Evolutionary conservation across 2,797 vertebrate genomes (phyloP), one percentile per base, ranked within the genome.

Genomic region (Graptemys geographica): DNA sequence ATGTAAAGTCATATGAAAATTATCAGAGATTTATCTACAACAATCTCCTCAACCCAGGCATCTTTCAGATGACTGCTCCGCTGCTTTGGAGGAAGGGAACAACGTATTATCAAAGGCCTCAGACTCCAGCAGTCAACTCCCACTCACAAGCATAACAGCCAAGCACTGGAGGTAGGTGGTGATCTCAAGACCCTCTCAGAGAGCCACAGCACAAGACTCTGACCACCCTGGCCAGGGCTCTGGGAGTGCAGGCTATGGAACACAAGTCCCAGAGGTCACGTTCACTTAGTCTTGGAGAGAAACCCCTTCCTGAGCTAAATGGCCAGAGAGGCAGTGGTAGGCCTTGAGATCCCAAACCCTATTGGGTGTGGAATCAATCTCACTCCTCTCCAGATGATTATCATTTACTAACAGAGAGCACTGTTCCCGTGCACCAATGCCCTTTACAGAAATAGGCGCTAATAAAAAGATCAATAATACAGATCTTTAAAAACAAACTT

Each of bases 361-460:
- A 41, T 3, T 18, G 18, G 4, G 82, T 19, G 12, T 0, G 0
- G 74, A 31, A 80, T 0, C 0, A 28, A 10, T 47, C 51, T 51
- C 85, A 5, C 4, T 37, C 37, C 27, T 19, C 52, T 31, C 65
- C n/a, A 72, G 56, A 16, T 52, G 5, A 37, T 41, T 16, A 47
- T 76, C 13, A 47, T 47, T 47, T 27, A 47, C 21, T 47, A 23
- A 41, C 23, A 23, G 7, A 0, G 0, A 89, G 83, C 53, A 62
- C 0, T 0, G 85, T 81, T 94, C 51, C 51, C 57, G 37, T 21
- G 11, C 21, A 76, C 47, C 74, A 28, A 28, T 47, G 25, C 44
- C 41, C 74, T 76, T 47, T 15, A 25, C 41, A 28, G 9, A 1
- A 44, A 44, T 3, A 1, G 0, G 53, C 25, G n/a, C 49, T 47